These are phyloP conservation scores for Oryzias woworae DNA, from an alignment of 2,113 vertebrate genomes.

Conservation along the genomic window DNA sequence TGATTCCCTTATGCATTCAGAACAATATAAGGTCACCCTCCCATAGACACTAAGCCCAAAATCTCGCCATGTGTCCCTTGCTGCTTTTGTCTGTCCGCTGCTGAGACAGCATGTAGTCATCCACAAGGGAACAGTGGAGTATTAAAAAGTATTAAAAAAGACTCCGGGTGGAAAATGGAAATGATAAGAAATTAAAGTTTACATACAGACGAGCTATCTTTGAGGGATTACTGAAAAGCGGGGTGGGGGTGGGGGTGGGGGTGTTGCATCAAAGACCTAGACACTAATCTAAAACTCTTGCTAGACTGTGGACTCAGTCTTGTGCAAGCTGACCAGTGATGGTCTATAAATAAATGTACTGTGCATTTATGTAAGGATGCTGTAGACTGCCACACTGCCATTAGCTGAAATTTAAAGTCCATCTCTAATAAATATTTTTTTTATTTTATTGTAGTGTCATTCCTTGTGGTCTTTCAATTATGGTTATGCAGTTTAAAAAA, in stretches of 20 bases:
- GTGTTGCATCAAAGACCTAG: constrained; percentile 5
- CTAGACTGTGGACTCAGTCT: constrained; percentile 17
- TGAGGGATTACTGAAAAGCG: constrained; percentile 46
- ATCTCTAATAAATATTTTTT: too few relatives aligned
- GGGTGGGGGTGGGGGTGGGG: too few relatives aligned
- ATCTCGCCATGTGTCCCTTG: constrained; percentile 44
- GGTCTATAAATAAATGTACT: constrained; percentile 16
- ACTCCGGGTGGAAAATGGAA: constrained; percentile 44
- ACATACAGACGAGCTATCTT: constrained; percentile 43
- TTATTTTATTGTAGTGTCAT: too few relatives aligned
- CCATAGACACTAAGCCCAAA: constrained; percentile 63
- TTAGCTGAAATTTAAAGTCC: not conserved
- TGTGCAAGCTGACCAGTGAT: not conserved
- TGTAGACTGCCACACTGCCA: constrained; percentile 1
- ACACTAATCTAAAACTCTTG: constrained; percentile 17
- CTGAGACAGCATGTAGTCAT: constrained; percentile 65
- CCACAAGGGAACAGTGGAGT: constrained; percentile 39
- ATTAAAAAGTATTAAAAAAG: constrained; percentile 63
- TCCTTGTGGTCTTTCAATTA: too few relatives aligned
- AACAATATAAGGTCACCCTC: constrained; percentile 70
- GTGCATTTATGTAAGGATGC: not conserved
- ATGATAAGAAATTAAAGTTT: constrained; percentile 67
- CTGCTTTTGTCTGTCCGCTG: constrained; percentile 61
- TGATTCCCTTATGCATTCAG: constrained; percentile 58
- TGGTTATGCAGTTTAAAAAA: too few relatives aligned